phyloP scores from a whole-genome alignment of 2,113 vertebrate species.

The Ctenomys sociabilis region DNA sequence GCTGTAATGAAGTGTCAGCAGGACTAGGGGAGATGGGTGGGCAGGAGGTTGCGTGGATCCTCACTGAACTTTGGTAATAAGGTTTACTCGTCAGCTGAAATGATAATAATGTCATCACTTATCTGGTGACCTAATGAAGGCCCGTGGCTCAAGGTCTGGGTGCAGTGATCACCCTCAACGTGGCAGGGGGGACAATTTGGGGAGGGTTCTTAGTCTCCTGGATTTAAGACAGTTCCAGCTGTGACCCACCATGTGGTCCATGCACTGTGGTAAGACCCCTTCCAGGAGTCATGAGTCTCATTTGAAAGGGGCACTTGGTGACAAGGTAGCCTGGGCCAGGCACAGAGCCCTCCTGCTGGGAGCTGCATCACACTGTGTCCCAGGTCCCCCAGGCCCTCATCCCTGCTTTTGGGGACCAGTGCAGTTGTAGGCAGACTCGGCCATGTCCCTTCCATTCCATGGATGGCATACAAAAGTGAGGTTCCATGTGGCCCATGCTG shows the following conservation, averaged over 20 bases:
- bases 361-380: neutral
- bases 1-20: constrained; percentile 82
- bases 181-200: neutral
- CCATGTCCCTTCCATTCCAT: neutral
- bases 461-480: neutral
- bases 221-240: neutral
- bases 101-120: constrained; percentile 80
- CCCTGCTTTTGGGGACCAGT: neutral
- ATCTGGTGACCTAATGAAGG: constrained; percentile 78
- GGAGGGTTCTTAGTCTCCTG: neutral
- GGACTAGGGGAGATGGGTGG: constrained; percentile 63
- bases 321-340: neutral
- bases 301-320: neutral
- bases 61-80: constrained; percentile 82
- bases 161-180: neutral
- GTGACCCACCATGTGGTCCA: neutral
- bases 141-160: neutral
- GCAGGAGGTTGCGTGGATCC: constrained; percentile 79
- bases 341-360: neutral
- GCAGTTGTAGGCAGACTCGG: neutral
- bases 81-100: constrained; percentile 85
- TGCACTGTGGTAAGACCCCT: neutral
- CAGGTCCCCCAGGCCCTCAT: neutral
- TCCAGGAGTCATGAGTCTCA: neutral
- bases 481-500: neutral